phyloP scores from a whole-genome alignment of 1,140 invertebrate genomes.

The Eumeta japonica region DNA sequence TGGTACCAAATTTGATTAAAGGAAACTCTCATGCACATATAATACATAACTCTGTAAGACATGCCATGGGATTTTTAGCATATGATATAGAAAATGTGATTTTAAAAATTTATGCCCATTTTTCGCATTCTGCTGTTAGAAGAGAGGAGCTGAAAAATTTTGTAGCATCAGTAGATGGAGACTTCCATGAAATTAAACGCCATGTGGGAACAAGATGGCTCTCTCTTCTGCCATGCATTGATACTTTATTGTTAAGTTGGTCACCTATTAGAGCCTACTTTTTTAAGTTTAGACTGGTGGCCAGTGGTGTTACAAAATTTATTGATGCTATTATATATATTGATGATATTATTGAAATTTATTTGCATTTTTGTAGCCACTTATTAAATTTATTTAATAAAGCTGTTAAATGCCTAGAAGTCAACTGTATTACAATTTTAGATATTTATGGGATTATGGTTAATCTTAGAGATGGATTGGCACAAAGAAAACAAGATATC shows the following conservation, averaged over 20 bases:
- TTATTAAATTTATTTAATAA: slow-evolving; percentile 2
- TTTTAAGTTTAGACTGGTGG: slow-evolving; percentile 7
- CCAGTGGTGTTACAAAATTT: slow-evolving; percentile 7
- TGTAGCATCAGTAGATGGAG: slow-evolving; percentile 8
- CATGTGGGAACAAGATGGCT: neutral
- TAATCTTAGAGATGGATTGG: slow-evolving; percentile 7
- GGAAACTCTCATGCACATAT: neutral
- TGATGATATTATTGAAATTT: slow-evolving; percentile 4
- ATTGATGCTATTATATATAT: slow-evolving; percentile 2
- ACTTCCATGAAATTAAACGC: slow-evolving; percentile 3
- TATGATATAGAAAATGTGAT: slow-evolving; percentile 9
- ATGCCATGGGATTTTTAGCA: neutral
- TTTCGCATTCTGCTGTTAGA: slow-evolving; percentile 12
- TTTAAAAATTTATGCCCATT: slow-evolving; percentile 4
- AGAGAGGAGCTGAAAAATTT: slow-evolving; percentile 10
- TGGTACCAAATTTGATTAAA: neutral
- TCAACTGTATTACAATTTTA: slow-evolving; percentile 11
- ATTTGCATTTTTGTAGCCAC: slow-evolving; percentile 9
- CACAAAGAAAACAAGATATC: neutral
- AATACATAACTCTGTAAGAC: no score
- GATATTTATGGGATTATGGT: slow-evolving; percentile 10
- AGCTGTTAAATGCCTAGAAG: slow-evolving; percentile 2
- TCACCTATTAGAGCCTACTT: slow-evolving; percentile 8
- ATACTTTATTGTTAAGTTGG: slow-evolving; percentile 9
- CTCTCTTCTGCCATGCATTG: slow-evolving; percentile 6